phyloP scores from a whole-genome alignment of 2,888 invertebrate species.

The Pycnomerus fuliginosus region DNA sequence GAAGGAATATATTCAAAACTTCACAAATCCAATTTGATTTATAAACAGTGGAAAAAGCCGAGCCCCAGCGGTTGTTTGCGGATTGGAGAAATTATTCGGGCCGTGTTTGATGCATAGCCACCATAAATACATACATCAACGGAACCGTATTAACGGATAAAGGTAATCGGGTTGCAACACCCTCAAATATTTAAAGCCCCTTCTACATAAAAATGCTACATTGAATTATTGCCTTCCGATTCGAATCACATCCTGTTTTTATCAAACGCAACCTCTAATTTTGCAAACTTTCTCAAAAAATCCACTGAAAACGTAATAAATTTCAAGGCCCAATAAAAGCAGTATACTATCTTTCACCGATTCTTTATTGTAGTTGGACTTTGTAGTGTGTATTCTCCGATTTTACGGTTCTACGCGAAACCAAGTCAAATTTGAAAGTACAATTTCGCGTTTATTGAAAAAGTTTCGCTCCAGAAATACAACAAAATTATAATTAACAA shows the following conservation, averaged over 20 bases:
- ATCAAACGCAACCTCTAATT: too few relatives aligned
- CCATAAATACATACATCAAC: slow-evolving; percentile 52
- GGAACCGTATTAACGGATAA: slow-evolving; percentile 42
- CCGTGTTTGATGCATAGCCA: slow-evolving; percentile 48
- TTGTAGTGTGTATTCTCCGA: slow-evolving; percentile 26
- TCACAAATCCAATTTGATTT: slow-evolving; percentile 50
- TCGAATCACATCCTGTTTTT: background rate
- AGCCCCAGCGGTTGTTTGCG: slow-evolving; percentile 44
- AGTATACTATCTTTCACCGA: slow-evolving; percentile 32
- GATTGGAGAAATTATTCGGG: slow-evolving; percentile 49
- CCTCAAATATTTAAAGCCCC: slow-evolving; percentile 5
- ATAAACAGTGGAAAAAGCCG: slow-evolving; percentile 48
- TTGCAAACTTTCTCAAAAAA: too few relatives aligned
- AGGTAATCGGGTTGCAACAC: slow-evolving; percentile 39
- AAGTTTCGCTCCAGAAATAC: too few relatives aligned
- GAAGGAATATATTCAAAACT: slow-evolving; percentile 40
- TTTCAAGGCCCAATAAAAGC: slow-evolving; percentile 38
- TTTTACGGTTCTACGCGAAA: background rate
- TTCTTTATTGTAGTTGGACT: slow-evolving; percentile 38
- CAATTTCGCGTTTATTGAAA: too few relatives aligned
- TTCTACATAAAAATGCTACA: slow-evolving; percentile 3
- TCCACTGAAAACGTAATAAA: too few relatives aligned
- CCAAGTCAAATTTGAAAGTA: too few relatives aligned
- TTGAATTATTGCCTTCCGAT: background rate
- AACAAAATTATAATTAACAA: slow-evolving; percentile 14